Evolutionary conservation across 92 coral and sea anemone species (phyloP).

Genomic region (Epizoanthus illoricatus): DNA sequence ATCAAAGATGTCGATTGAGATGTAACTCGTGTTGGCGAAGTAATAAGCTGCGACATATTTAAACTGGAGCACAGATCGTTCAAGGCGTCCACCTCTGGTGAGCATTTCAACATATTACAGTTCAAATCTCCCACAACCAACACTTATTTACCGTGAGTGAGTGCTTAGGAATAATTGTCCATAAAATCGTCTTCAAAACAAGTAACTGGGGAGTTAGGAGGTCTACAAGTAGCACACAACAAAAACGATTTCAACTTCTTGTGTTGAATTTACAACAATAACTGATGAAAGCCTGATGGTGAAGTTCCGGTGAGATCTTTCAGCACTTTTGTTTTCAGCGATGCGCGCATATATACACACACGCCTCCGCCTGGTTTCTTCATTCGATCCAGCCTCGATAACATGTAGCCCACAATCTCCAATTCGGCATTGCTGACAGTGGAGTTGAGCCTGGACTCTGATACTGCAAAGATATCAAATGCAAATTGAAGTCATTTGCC

Average conservation of each 20-base stretch:
- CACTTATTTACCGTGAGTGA: conserved; percentile 9
- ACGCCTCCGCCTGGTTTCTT: conserved; percentile 33
- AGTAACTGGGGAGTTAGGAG: background rate
- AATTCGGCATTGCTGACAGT: conserved; percentile 48
- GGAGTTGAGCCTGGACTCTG: conserved; percentile 57
- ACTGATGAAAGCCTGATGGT: conserved; percentile 33
- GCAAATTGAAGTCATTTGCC: too few species aligned
- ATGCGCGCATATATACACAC: conserved; percentile 27
- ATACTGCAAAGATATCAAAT: conserved; percentile 32
- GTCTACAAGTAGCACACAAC: conserved; percentile 7
- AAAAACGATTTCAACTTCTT: conserved; percentile 34
- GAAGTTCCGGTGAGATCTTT: conserved; percentile 32
- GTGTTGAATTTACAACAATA: conserved; percentile 7
- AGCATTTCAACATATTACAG: background rate
- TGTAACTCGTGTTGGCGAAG: conserved; percentile 15
- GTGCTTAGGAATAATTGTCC: conserved; percentile 13
- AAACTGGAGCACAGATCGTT: conserved; percentile 3
- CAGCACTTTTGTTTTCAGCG: conserved; percentile 34
- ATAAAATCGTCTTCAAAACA: conserved; percentile 23
- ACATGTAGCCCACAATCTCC: conserved; percentile 47
- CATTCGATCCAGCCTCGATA: conserved; percentile 44
- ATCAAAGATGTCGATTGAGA: background rate
- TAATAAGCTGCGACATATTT: conserved; percentile 4
- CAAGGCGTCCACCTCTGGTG: conserved; percentile 8
- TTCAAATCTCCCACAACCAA: conserved; percentile 12